Evolutionary conservation across 2,113 vertebrate genomes (phyloP).

Genomic region (Eonycteris spelaea): DNA sequence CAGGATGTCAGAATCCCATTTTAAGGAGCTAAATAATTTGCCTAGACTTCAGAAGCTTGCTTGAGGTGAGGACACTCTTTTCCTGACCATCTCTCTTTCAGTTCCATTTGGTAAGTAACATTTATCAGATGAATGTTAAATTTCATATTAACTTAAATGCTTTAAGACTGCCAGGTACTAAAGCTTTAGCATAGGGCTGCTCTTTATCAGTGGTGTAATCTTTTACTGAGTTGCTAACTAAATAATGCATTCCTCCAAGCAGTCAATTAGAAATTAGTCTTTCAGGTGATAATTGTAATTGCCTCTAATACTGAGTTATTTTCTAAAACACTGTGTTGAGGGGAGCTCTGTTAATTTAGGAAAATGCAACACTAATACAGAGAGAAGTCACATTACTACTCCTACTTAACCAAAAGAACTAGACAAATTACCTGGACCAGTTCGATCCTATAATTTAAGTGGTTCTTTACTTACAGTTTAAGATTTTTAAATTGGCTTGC

Average conservation of each 20-base stretch:
- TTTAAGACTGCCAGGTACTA: background rate
- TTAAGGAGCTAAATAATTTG: slow-evolving; percentile 36
- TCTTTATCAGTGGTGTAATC: background rate
- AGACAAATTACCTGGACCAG: background rate
- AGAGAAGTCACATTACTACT: background rate
- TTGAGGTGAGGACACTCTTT: background rate
- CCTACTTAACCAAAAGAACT: background rate
- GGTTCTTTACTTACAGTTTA: background rate
- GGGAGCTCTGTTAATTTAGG: background rate
- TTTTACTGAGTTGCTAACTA: background rate
- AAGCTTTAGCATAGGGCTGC: background rate
- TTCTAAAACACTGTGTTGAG: background rate
- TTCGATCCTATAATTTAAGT: background rate
- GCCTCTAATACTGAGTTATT: background rate
- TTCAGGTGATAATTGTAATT: background rate
- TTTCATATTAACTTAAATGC: background rate
- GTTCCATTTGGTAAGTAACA: slow-evolving; percentile 36
- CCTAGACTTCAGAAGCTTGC: slow-evolving; percentile 17
- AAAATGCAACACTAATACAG: background rate
- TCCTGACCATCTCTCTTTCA: background rate
- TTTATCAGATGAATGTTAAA: background rate
- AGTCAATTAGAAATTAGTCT: background rate
- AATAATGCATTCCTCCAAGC: background rate
- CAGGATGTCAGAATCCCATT: slow-evolving; percentile 3
- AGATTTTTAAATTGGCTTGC: background rate